Evolutionary conservation across 2,113 vertebrate genomes (phyloP).

Genomic region (Cinclus mexicanus): DNA sequence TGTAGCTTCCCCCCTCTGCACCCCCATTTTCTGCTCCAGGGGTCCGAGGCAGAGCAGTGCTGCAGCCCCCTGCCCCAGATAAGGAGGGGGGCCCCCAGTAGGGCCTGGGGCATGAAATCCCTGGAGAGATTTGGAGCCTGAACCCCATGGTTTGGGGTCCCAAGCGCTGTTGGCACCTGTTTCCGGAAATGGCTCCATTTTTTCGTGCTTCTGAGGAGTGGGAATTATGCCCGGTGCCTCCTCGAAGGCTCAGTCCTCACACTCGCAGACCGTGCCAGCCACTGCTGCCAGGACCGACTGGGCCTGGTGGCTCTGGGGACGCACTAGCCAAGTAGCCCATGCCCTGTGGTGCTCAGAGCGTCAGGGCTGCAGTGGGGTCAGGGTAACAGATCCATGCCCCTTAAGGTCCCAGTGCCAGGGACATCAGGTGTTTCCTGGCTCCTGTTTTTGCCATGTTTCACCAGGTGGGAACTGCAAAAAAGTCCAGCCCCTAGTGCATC

Average conservation of each 20-base stretch:
- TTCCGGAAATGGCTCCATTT: background rate
- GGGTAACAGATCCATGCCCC: background rate
- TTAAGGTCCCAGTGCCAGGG: background rate
- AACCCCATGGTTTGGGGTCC: background rate
- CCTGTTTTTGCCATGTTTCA: rapidly evolving
- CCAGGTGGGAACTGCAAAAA: background rate
- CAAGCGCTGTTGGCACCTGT: rapidly evolving
- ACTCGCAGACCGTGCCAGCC: background rate
- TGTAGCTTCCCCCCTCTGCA: rapidly evolving
- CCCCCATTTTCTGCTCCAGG: background rate
- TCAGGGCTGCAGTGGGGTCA: background rate
- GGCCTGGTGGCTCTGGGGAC: background rate
- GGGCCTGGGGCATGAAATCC: rapidly evolving
- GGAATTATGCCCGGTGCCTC: background rate
- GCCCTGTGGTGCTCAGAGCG: rapidly evolving
- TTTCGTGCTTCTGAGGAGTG: background rate
- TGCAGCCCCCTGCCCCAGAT: background rate
- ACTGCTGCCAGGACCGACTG: background rate
- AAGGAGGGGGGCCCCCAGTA: rapidly evolving
- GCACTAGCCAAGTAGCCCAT: background rate
- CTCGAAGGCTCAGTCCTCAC: background rate
- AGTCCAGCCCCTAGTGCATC: rapidly evolving
- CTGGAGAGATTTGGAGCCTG: background rate
- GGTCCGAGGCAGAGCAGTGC: rapidly evolving
- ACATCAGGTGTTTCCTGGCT: background rate